Evolutionary conservation across 2,888 invertebrate species (phyloP).

Genomic region (Drosophila ustulata): DNA sequence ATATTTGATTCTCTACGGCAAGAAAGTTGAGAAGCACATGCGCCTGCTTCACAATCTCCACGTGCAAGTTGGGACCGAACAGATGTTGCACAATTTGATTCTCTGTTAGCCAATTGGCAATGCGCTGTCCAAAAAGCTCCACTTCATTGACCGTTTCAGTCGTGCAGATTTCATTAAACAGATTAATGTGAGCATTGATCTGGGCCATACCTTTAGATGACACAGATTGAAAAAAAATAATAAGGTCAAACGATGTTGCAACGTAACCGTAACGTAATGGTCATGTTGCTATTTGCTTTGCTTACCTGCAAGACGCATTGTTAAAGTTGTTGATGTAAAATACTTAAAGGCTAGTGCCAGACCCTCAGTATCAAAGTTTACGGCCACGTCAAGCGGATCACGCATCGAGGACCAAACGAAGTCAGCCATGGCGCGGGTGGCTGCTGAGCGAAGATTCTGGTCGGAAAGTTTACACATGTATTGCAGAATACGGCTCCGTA

Average conservation of each 20-base stretch:
- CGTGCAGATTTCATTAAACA: slow-evolving; percentile 95
- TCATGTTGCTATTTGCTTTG: background rate
- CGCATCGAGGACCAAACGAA: slow-evolving; percentile 98
- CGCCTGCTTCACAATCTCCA: slow-evolving; percentile 97
- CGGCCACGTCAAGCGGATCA: slow-evolving; percentile 94
- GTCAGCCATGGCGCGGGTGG: slow-evolving; percentile 97
- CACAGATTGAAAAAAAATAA: background rate
- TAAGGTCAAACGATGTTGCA: too few relatives aligned
- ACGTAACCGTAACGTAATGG: too few relatives aligned
- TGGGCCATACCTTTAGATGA: slow-evolving; percentile 89
- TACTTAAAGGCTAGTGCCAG: slow-evolving; percentile 97
- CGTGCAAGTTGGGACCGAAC: slow-evolving; percentile 98
- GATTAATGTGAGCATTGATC: slow-evolving; percentile 96
- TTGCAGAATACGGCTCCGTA: slow-evolving; percentile 93
- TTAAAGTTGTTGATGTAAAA: slow-evolving; percentile 96
- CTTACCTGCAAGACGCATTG: slow-evolving; percentile 94
- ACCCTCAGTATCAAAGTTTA: slow-evolving; percentile 95
- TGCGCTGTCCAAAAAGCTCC: slow-evolving; percentile 92
- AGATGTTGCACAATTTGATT: slow-evolving; percentile 97
- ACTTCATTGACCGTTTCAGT: slow-evolving; percentile 94
- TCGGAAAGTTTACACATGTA: slow-evolving; percentile 98
- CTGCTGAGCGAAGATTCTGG: slow-evolving; percentile 94
- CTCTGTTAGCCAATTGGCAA: slow-evolving; percentile 95
- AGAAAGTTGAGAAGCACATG: slow-evolving; percentile 96
- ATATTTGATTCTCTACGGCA: slow-evolving; percentile 95